Evolutionary conservation across 1,140 invertebrate genomes (phyloP).

Genomic region (Nephotettix cincticeps): DNA sequence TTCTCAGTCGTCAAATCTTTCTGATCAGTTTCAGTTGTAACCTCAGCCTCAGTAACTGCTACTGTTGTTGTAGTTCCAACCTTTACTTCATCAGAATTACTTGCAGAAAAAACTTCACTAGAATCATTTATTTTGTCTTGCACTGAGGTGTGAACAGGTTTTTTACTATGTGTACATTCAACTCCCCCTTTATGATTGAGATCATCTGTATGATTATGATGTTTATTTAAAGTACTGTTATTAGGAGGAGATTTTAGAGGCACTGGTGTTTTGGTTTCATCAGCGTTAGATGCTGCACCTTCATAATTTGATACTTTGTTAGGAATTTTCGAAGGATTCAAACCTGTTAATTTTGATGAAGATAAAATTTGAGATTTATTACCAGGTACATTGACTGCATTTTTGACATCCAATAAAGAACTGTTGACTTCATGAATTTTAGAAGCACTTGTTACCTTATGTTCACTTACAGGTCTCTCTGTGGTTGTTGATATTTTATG

Average conservation of each 20-base stretch:
- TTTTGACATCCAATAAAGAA: slow-evolving; percentile 1
- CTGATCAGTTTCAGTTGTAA: background rate
- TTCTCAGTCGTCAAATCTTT: background rate
- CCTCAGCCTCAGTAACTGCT: background rate
- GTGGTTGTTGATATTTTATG: slow-evolving; percentile 9
- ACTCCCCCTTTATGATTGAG: background rate
- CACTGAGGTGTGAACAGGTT: background rate
- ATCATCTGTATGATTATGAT: too few species aligned
- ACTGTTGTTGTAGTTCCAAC: background rate
- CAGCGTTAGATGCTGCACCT: background rate
- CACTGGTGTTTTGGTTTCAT: background rate
- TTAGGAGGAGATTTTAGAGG: background rate
- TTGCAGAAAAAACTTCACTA: background rate
- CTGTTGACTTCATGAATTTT: slow-evolving; percentile 15
- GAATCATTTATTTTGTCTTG: background rate
- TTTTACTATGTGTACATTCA: background rate
- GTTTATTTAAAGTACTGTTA: too few species aligned
- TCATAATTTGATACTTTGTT: background rate
- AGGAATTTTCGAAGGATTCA: background rate
- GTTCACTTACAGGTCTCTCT: background rate
- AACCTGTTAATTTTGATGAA: background rate
- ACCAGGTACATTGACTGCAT: background rate
- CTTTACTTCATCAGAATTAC: slow-evolving; percentile 16
- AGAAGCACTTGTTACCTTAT: slow-evolving; percentile 4
- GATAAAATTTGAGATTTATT: background rate